These are phyloP conservation scores for Thymallus thymallus DNA, from an alignment of 2,113 vertebrate species.

Conservation along the genomic window DNA sequence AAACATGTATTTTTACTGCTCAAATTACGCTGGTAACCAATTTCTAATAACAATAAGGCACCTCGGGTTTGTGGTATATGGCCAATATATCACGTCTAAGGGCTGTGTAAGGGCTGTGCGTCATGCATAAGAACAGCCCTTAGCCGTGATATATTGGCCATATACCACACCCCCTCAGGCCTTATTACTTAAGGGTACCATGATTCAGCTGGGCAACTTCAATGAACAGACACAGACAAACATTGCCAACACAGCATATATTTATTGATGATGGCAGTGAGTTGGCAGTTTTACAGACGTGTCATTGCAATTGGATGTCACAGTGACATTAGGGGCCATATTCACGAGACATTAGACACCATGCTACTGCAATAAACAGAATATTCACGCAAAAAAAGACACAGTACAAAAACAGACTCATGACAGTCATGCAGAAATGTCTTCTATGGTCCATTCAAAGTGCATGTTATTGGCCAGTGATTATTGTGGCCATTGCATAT, in stretches of 20 bases:
- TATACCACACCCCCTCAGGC: too few relatives aligned
- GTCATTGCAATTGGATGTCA: background rate
- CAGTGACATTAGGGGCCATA: constrained; percentile 29
- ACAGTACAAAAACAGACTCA: background rate
- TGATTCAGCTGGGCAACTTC: background rate
- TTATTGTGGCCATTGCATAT: background rate
- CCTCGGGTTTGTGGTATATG: too few relatives aligned
- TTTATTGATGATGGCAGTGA: constrained; percentile 28
- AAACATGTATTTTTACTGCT: too few relatives aligned
- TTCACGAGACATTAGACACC: constrained; percentile 36
- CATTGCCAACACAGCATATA: background rate
- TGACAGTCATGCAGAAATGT: background rate
- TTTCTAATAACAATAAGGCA: too few relatives aligned
- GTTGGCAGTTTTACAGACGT: constrained; percentile 15
- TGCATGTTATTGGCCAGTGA: background rate
- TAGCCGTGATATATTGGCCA: too few relatives aligned
- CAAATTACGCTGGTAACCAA: too few relatives aligned
- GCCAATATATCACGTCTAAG: too few relatives aligned
- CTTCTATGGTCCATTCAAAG: background rate
- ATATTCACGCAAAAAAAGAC: too few relatives aligned
- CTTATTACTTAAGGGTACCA: background rate
- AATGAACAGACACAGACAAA: background rate
- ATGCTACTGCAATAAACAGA: background rate
- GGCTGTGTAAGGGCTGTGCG: too few relatives aligned
- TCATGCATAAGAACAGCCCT: too few relatives aligned